phyloP scores from a whole-genome alignment of 2,888 invertebrate species.

The Perizoma affinitatum region DNA sequence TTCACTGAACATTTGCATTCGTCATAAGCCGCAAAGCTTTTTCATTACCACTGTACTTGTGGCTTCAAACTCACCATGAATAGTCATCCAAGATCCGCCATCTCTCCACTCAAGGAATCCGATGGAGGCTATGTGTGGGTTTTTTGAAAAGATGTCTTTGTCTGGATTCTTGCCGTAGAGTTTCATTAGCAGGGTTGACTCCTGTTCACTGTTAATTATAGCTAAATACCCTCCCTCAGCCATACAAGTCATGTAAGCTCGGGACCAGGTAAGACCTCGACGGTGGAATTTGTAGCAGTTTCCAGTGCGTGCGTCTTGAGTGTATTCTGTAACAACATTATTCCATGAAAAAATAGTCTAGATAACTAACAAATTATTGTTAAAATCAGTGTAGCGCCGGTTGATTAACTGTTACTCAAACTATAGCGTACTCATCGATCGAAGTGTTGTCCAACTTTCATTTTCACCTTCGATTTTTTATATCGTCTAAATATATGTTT shows the following conservation, averaged over 20 bases:
- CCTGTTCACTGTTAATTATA: slow-evolving; percentile 54
- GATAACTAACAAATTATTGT: too few relatives aligned
- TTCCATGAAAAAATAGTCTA: not conserved
- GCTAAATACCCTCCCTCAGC: slow-evolving; percentile 58
- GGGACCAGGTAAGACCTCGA: slow-evolving; percentile 48
- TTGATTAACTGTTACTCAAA: too few relatives aligned
- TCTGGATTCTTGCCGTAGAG: slow-evolving; percentile 43
- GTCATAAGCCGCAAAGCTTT: too few relatives aligned
- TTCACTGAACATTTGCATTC: too few relatives aligned
- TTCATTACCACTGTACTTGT: too few relatives aligned
- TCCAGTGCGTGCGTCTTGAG: slow-evolving; percentile 45
- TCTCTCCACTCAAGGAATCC: slow-evolving; percentile 51
- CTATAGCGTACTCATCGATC: too few relatives aligned
- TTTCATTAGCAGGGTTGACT: slow-evolving; percentile 44
- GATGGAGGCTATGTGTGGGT: slow-evolving; percentile 39
- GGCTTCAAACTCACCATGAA: slow-evolving; percentile 43
- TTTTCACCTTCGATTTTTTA: too few relatives aligned
- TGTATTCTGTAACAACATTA: slow-evolving; percentile 47
- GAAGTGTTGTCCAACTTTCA: too few relatives aligned
- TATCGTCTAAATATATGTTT: too few relatives aligned
- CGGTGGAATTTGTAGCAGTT: slow-evolving; percentile 25
- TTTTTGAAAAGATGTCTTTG: slow-evolving; percentile 30
- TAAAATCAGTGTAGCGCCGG: too few relatives aligned
- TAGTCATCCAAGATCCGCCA: slow-evolving; percentile 48
- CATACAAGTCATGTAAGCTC: slow-evolving; percentile 55